Percentiles rank a stretch among this genome's conserved stretches.
Evolutionary conservation across 1,140 invertebrate species (phyloP).

Genomic region (Apis laboriosa): DNA sequence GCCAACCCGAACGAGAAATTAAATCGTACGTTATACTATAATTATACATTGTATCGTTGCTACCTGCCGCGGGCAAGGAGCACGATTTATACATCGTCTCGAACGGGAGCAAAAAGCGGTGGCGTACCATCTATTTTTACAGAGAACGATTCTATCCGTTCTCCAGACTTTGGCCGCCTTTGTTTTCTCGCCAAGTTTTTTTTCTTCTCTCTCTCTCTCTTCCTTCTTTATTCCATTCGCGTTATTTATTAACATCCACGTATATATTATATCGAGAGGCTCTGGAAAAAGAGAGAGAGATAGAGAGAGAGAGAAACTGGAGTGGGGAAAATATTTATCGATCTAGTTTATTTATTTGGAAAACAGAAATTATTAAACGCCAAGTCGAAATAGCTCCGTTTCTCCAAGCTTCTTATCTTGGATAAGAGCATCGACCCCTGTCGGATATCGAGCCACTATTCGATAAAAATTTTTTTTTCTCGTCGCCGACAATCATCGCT

Average conservation of each 20-base stretch:
- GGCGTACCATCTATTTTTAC: slow-evolving; percentile 18
- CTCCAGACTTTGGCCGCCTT: neutral
- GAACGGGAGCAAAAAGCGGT: neutral
- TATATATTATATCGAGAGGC: neutral
- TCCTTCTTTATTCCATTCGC: neutral
- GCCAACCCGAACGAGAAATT: slow-evolving; percentile 37
- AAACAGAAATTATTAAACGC: neutral
- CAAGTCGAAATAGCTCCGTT: neutral
- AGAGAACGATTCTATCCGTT: slow-evolving; percentile 17
- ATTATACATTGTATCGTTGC: slow-evolving; percentile 51
- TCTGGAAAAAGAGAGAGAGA: neutral
- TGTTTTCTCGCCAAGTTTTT: neutral
- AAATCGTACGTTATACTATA: slow-evolving; percentile 55
- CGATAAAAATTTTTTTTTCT: slow-evolving; percentile 14
- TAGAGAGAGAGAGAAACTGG: neutral
- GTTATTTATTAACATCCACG: neutral
- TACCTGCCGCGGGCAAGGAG: slow-evolving; percentile 13
- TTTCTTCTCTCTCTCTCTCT: neutral
- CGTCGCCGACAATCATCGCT: neutral
- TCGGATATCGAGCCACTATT: neutral
- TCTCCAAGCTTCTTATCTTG: neutral
- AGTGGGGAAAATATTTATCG: neutral
- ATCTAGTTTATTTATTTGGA: neutral
- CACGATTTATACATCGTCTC: slow-evolving; percentile 6
- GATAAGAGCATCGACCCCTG: neutral